These are phyloP conservation scores for Ophiothrix spiculata DNA, from an alignment of 35 echinoderm and acorn worm species.

Conservation along the genomic window DNA sequence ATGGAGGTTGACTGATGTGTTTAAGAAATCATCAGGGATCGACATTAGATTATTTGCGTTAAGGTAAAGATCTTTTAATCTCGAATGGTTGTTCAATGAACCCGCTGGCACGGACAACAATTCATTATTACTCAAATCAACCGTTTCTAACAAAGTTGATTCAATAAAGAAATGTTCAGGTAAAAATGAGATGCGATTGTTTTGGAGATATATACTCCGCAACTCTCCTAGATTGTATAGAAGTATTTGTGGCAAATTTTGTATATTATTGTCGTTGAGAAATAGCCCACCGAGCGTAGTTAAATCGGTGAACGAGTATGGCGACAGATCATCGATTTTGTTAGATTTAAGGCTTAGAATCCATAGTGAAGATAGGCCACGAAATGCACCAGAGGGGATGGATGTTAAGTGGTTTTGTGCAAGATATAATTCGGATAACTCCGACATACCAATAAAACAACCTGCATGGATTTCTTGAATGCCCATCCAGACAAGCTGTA, in stretches of 20 bases:
- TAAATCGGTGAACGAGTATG: too few relatives aligned
- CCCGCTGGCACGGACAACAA: not conserved
- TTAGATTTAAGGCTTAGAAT: too few relatives aligned
- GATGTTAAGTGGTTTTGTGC: too few relatives aligned
- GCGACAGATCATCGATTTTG: too few relatives aligned
- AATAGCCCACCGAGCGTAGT: not conserved
- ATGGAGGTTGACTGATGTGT: not conserved
- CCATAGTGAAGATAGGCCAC: too few relatives aligned
- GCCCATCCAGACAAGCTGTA: too few relatives aligned
- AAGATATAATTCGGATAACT: too few relatives aligned
- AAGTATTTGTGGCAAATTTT: not conserved
- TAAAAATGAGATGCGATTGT: not conserved
- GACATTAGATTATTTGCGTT: not conserved
- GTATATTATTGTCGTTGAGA: not conserved
- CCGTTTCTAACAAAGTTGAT: not conserved
- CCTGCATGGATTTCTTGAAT: too few relatives aligned
- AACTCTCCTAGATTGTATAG: not conserved
- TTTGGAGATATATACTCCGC: not conserved
- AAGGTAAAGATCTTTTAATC: not conserved
- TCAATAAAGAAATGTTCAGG: not conserved
- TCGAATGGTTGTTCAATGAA: not conserved
- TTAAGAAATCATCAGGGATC: not conserved
- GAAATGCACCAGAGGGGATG: too few relatives aligned
- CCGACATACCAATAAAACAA: too few relatives aligned
- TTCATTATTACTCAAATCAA: not conserved